Base-by-base conservation (phyloP, 1,140 invertebrate genomes). In the Anastatus disparis region DNA sequence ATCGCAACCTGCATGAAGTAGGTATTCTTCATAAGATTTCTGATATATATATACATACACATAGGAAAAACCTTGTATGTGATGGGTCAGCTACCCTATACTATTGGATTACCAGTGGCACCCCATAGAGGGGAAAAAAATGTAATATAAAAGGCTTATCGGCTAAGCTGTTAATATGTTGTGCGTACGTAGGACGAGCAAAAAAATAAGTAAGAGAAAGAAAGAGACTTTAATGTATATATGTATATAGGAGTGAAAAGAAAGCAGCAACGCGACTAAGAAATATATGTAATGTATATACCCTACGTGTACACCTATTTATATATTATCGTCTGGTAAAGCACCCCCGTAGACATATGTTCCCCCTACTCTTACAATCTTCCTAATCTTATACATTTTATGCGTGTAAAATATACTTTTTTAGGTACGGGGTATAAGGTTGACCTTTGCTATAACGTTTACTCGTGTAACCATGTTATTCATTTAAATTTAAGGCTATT, bases 71-170 rank as follows among this genome's bases (percentile, higher is more conserved):
- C n/a, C n/a, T n/a, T n/a, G n/a, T n/a, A n/a, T 62, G 22, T 56
- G 61, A 48, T 42, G 69, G 69, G 69, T 71, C 69, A 59, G 42
- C 62, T 66, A 58, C 70, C 70, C 70, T 80, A 78, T n/a, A n/a
- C 81, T 79, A 78, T 81, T 80, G 84, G 84, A 85, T 85, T 85
- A 85, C 78, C 64, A 82, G 81, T n/a, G n/a, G n/a, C n/a, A 84
- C 84, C 83, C 83, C 83, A 84, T 84, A 84, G 79, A 84, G 83
- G 84, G 85, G n/a, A n/a, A n/a, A 85, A 86, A 86, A 86, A 86
- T 85, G 84, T 86, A 86, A 86, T 86, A 86, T 86, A 86, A 86
- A 86, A 83, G 85, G 84, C 83, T 86, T 86, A 86, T 81, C 77
- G 80, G 73, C 80, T 86, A 85, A 86, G 85, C 83, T 77, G 82